Conservation (phyloP, 2,113 vertebrate genomes). For the Catharus minimus region DNA sequence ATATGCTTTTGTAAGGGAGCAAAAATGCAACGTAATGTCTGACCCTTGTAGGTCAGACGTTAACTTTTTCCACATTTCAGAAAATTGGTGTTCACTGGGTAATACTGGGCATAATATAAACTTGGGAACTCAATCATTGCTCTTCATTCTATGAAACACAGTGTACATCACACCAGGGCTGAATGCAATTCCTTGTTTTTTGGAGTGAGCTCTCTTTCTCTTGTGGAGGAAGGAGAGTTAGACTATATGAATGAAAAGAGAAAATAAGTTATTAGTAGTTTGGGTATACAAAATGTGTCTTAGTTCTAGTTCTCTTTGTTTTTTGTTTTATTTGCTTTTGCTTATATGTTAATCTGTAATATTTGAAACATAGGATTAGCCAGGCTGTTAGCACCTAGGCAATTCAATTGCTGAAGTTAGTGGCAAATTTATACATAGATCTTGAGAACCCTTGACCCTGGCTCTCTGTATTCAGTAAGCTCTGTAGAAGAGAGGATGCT, state of each 20-base stretch:
- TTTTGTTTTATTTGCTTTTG: conserved; percentile 5
- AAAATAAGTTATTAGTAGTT: background rate
- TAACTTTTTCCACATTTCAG: background rate
- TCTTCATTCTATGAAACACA: background rate
- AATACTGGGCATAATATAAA: background rate
- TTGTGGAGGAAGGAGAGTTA: background rate
- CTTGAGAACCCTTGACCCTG: background rate
- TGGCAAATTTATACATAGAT: background rate
- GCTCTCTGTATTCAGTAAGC: background rate
- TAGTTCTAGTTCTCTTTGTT: background rate
- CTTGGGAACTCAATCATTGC: background rate
- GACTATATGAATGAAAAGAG: background rate
- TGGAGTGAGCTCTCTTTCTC: background rate
- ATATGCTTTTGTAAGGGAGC: background rate
- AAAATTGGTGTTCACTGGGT: background rate
- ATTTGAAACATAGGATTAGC: background rate
- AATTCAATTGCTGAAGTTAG: background rate
- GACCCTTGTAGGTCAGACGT: background rate
- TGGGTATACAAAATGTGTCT: background rate
- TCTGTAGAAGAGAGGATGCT: background rate
- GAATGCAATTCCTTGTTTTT: background rate
- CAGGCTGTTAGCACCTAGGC: background rate
- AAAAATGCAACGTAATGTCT: background rate
- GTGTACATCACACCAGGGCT: background rate
- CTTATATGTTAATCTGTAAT: background rate